Evolutionary conservation across 2,888 invertebrate genomes (phyloP).

Genomic region (Laothoe populi): DNA sequence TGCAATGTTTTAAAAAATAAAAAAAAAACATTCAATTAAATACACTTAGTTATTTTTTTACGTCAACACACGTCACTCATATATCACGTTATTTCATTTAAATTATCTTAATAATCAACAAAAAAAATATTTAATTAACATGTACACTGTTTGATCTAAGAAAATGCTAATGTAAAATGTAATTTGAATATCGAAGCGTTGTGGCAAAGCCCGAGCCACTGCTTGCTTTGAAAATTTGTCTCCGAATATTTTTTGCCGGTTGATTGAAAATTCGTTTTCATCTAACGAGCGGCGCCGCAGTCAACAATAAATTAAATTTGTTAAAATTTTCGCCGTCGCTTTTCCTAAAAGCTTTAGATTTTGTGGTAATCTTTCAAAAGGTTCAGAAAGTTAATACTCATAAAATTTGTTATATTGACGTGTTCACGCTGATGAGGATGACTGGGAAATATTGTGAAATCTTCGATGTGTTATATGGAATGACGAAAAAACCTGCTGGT

Average conservation of each 20-base stretch:
- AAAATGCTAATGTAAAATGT: slow-evolving; percentile 17
- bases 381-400: slow-evolving; percentile 1
- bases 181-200: slow-evolving; percentile 19
- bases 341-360: slow-evolving; percentile 41
- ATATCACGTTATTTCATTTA: too few species aligned
- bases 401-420: not conserved
- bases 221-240: slow-evolving; percentile 54
- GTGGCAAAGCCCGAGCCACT: slow-evolving; percentile 24
- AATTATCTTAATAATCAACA: not conserved
- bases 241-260: slow-evolving; percentile 58
- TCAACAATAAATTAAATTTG: slow-evolving; percentile 73
- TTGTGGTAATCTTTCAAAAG: slow-evolving; percentile 17
- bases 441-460: not conserved
- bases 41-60: too few species aligned
- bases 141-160: slow-evolving; percentile 11
- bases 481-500: too few species aligned
- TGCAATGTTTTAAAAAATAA: too few species aligned
- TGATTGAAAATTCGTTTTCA: slow-evolving; percentile 69
- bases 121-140: slow-evolving; percentile 9
- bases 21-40: too few species aligned
- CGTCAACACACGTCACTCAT: too few species aligned
- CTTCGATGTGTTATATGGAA: not conserved
- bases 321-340: slow-evolving; percentile 56
- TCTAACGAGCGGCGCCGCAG: slow-evolving; percentile 66
- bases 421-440: not conserved